Conservation (phyloP, 2,113 vertebrate species). For the Megaleporinus macrocephalus region DNA sequence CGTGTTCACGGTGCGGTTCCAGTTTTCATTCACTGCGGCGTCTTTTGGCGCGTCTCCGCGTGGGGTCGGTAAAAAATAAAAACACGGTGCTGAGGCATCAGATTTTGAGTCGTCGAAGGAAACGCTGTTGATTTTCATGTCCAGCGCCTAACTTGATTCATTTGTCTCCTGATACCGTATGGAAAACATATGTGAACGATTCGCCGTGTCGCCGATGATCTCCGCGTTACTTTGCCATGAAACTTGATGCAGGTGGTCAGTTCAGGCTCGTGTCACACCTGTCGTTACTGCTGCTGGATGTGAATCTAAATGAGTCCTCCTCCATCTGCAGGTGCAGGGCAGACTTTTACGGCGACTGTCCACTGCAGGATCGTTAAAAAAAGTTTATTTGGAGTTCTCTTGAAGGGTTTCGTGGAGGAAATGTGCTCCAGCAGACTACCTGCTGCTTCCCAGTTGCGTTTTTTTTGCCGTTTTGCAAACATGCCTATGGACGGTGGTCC, state of each 20-base stretch:
- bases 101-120: slow-evolving; percentile 2
- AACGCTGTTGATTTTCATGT: slow-evolving; percentile 14
- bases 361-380: background rate
- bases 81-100: slow-evolving; percentile 12
- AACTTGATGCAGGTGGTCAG: slow-evolving; percentile 48
- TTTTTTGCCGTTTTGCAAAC: background rate
- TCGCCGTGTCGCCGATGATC: background rate
- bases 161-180: background rate
- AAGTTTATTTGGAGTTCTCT: background rate
- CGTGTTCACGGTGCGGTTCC: background rate
- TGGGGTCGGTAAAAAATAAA: background rate
- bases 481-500: too few species aligned
- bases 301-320: slow-evolving; percentile 60
- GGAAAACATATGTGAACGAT: background rate
- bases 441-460: background rate
- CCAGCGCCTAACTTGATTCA: background rate
- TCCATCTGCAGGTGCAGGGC: slow-evolving; percentile 63
- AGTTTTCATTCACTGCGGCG: background rate
- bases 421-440: background rate
- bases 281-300: slow-evolving; percentile 61
- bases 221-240: slow-evolving; percentile 2
- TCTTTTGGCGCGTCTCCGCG: slow-evolving; percentile 11
- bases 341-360: slow-evolving; percentile 4
- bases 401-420: background rate
- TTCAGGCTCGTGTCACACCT: slow-evolving; percentile 60